Conservation (phyloP, 2,797 vertebrate genomes). For the Malurus splendens region DNA sequence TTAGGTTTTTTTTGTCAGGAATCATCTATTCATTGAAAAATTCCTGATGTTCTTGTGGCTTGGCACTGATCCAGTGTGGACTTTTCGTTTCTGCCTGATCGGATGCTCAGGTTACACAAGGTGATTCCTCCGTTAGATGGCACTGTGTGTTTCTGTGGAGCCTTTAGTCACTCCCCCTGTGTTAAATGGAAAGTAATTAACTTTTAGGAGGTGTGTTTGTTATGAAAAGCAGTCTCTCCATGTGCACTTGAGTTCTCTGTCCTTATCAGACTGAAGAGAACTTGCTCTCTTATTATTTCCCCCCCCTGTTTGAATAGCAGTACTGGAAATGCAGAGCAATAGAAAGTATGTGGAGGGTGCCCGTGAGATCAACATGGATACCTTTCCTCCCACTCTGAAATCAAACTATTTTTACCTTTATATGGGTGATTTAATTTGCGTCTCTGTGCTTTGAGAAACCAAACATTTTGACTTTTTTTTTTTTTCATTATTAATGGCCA, state of each 20-base stretch:
- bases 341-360: background rate
- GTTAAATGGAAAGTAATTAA: background rate
- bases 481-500: background rate
- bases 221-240: background rate
- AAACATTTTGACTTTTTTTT: background rate
- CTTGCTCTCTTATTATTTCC: background rate
- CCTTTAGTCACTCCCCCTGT: background rate
- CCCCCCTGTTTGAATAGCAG: fast-evolving
- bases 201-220: background rate
- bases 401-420: background rate
- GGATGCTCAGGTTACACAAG: background rate
- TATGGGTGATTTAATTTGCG: background rate
- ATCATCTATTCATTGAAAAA: background rate
- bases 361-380: background rate
- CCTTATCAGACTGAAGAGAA: background rate
- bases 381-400: background rate
- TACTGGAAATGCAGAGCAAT: background rate
- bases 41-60: background rate
- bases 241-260: background rate
- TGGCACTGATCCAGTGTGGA: fast-evolving
- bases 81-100: fast-evolving
- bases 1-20: background rate
- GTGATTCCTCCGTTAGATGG: background rate
- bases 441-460: background rate
- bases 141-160: background rate